A percentile compares a stretch with the other conserved stretches of the same genome.
Conservation (phyloP, 2,888 invertebrate genomes). For the Noctuana brunneofusca region DNA sequence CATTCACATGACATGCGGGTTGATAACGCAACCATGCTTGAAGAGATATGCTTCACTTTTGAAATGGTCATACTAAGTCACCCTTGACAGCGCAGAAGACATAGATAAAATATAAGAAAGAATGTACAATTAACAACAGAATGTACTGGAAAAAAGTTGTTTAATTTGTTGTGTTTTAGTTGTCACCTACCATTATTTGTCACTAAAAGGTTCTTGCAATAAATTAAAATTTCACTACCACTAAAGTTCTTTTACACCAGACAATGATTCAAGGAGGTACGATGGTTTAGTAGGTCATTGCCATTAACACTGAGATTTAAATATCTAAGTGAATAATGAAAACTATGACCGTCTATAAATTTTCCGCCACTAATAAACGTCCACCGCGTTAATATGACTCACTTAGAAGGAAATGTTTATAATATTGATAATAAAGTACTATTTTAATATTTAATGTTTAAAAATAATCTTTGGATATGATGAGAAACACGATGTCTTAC, state of each 20-base stretch:
- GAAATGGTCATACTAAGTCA: slow-evolving; percentile 8
- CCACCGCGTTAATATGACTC: neutral
- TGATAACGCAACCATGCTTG: slow-evolving; percentile 25
- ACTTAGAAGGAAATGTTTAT: slow-evolving; percentile 1
- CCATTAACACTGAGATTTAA: neutral
- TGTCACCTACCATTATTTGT: no score
- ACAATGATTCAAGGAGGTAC: no score
- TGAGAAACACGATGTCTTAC: slow-evolving; percentile 10
- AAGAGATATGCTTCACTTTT: slow-evolving; percentile 17
- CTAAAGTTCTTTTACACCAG: no score
- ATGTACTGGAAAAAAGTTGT: no score
- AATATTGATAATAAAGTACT: neutral
- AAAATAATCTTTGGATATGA: slow-evolving; percentile 5
- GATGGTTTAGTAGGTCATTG: neutral
- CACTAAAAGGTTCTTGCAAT: no score
- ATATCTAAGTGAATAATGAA: neutral
- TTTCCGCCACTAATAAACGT: neutral
- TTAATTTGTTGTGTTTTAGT: no score
- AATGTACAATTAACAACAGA: neutral
- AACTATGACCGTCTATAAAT: neutral
- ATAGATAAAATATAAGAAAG: neutral
- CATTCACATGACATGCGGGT: slow-evolving; percentile 28
- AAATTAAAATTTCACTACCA: no score
- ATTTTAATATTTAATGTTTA: neutral
- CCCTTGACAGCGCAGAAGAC: neutral